Conservation (phyloP, 2,888 invertebrate species). For the Halocaridina rubra region DNA sequence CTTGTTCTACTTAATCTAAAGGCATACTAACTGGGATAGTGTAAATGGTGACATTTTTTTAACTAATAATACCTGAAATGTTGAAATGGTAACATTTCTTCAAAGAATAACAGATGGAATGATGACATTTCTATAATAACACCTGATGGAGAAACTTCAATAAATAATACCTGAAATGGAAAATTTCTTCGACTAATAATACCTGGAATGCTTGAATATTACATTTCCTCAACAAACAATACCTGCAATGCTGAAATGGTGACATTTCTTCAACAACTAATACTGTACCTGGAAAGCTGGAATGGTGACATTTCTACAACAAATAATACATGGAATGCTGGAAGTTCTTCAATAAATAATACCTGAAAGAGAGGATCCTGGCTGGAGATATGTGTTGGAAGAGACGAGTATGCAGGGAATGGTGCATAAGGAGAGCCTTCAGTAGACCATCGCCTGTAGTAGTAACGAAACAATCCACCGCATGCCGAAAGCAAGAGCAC, state of each 20-base stretch:
- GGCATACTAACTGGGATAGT: too few species aligned
- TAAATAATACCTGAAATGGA: constrained; percentile 17
- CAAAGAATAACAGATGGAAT: background rate
- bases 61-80: too few species aligned
- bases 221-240: too few species aligned
- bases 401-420: constrained; percentile 21
- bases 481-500: constrained; percentile 65
- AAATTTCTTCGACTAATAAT: too few species aligned
- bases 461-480: constrained; percentile 67
- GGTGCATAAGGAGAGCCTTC: constrained; percentile 1
- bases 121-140: too few species aligned
- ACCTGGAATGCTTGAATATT: too few species aligned
- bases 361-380: constrained; percentile 41
- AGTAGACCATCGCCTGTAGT: constrained; percentile 64
- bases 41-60: too few species aligned
- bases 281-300: too few species aligned
- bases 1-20: too few species aligned
- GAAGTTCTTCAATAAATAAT: too few species aligned
- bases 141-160: too few species aligned
- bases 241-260: too few species aligned
- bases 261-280: background rate
- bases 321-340: background rate
- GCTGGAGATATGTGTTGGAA: constrained; percentile 34
- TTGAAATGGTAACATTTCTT: background rate
- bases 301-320: background rate